Conservation (phyloP, 1,140 invertebrate species). For the Anastrepha ludens region DNA sequence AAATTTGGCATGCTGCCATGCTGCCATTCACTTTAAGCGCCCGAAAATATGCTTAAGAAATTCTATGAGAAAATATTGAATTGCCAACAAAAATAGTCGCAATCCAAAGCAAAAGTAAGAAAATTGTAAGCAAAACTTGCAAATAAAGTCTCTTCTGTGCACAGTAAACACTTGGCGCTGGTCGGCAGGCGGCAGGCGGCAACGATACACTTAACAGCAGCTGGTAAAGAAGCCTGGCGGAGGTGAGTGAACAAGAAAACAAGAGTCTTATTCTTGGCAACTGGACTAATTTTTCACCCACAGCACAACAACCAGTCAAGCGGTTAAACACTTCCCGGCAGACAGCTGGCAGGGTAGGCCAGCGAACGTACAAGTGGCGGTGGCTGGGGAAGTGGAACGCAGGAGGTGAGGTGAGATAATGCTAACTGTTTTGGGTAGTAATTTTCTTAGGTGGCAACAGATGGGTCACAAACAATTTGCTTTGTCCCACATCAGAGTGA, state of each 20-base stretch:
- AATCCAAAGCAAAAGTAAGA: not conserved
- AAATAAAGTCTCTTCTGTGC: not conserved
- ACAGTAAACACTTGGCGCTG: not conserved
- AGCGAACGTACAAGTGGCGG: conserved; percentile 33
- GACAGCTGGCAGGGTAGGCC: conserved; percentile 42
- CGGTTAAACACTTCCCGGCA: conserved; percentile 46
- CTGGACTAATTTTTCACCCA: conserved; percentile 34
- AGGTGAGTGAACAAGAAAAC: not conserved
- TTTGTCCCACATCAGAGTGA: not conserved
- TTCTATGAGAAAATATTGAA: not conserved
- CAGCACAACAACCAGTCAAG: not conserved
- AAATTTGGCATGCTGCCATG: not conserved
- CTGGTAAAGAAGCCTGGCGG: not conserved
- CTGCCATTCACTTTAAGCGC: not conserved
- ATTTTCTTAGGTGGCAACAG: conserved; percentile 43
- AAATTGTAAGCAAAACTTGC: not conserved
- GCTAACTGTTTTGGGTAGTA: conserved; percentile 8
- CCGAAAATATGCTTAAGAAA: conserved; percentile 9
- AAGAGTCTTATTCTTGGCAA: not conserved
- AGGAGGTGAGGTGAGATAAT: not conserved
- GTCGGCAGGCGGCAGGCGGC: not conserved
- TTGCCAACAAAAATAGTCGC: not conserved
- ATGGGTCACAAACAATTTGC: conserved; percentile 32
- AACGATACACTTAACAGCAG: not conserved
- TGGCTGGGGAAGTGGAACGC: not conserved